Evolutionary conservation across 2,113 vertebrate species (phyloP).

Genomic region (Clinocottus analis): DNA sequence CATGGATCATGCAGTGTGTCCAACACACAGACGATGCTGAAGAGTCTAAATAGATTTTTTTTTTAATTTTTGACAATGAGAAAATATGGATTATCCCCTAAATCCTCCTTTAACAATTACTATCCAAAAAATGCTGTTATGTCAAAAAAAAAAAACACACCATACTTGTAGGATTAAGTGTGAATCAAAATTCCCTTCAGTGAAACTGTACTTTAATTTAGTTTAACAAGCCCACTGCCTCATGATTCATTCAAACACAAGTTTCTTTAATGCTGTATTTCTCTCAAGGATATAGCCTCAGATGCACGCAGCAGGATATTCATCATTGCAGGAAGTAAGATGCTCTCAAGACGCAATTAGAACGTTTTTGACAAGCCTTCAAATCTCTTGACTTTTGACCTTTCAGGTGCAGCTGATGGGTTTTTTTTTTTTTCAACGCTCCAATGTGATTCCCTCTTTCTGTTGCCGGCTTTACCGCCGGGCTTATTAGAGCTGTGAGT

Average conservation of each 20-base stretch:
- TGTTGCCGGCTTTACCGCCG: constrained; percentile 26
- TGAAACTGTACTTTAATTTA: not conserved
- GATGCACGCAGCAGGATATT: not conserved
- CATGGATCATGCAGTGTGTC: not conserved
- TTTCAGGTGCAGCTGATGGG: constrained; percentile 19
- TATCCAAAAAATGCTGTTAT: not conserved
- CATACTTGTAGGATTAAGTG: not conserved
- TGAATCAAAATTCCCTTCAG: not conserved
- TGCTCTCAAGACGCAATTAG: not conserved
- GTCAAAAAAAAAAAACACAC: not conserved
- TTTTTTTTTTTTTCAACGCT: constrained; percentile 5
- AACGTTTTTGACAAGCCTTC: not conserved
- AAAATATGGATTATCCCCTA: not conserved
- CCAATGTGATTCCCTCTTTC: constrained; percentile 25
- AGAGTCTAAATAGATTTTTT: too few relatives aligned
- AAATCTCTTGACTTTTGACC: constrained; percentile 29
- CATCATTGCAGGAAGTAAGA: not conserved
- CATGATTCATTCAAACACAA: not conserved
- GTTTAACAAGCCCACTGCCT: not conserved
- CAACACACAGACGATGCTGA: too few relatives aligned
- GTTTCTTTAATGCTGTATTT: not conserved
- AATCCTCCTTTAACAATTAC: not conserved
- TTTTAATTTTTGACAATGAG: too few relatives aligned
- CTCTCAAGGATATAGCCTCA: not conserved
- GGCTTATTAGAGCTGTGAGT: constrained; percentile 53